These are phyloP conservation scores for Drosophila orosa DNA, from an alignment of 1,140 invertebrate species.

Conservation along the genomic window DNA sequence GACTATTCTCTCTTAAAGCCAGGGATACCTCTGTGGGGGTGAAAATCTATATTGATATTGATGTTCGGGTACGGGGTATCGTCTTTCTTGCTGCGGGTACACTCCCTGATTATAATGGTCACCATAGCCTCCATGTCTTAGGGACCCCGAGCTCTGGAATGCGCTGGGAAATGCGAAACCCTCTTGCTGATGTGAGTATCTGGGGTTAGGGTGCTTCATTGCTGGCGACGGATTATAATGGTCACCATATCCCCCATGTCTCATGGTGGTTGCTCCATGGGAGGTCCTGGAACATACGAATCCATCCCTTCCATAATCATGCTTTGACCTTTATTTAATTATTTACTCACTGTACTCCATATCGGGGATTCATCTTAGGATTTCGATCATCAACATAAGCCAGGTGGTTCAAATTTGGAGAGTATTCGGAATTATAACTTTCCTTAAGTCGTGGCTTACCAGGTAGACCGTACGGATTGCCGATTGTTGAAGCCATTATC, in stretches of 20 bases:
- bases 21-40: constrained; percentile 4
- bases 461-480: background rate
- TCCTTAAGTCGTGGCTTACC: background rate
- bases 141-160: background rate
- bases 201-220: background rate
- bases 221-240: background rate
- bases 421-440: background rate
- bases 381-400: background rate
- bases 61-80: too few relatives aligned
- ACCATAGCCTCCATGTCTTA: background rate
- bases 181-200: background rate
- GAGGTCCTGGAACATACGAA: background rate
- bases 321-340: too few relatives aligned
- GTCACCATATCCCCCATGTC: constrained; percentile 11
- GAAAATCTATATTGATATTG: background rate
- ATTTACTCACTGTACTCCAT: constrained; percentile 4
- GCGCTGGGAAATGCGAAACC: background rate
- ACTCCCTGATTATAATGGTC: constrained; percentile 1
- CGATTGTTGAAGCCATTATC: constrained; percentile 8
- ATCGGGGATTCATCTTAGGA: background rate
- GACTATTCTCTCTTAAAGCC: constrained; percentile 10
- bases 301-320: too few relatives aligned
- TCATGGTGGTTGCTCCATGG: too few relatives aligned
- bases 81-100: background rate
- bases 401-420: background rate